Conservation (phyloP, 2,113 vertebrate species). For the Sceloporus tristichus region DNA sequence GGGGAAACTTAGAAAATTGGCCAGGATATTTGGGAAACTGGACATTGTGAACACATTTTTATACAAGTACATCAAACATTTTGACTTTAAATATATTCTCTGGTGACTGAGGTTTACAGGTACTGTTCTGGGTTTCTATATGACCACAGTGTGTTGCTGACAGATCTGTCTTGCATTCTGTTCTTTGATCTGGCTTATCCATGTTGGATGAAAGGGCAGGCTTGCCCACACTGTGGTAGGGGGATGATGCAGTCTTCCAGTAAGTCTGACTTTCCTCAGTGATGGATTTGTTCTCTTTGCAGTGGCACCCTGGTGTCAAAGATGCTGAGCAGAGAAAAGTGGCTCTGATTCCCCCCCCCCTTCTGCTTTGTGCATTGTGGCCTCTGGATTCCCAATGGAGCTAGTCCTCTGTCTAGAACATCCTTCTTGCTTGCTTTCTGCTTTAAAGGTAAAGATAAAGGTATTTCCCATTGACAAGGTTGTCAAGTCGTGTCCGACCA, state of each 20-base stretch:
- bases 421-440: background rate
- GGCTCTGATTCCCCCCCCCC: background rate
- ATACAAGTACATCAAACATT: background rate
- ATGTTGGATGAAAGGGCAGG: background rate
- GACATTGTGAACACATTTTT: background rate
- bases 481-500: no score
- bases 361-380: background rate
- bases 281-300: background rate
- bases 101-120: background rate
- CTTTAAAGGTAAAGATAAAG: no score
- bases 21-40: background rate
- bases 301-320: background rate
- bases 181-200: background rate
- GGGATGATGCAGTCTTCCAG: background rate
- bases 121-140: no score
- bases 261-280: background rate
- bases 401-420: no score
- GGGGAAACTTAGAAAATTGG: background rate
- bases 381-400: background rate
- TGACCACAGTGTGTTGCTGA: background rate
- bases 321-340: background rate
- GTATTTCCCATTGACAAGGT: no score
- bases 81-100: background rate
- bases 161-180: background rate
- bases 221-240: background rate